These are phyloP conservation scores for Stichodactyla mertensii DNA, from an alignment of 64 coral and sea anemone species.

Conservation along the genomic window DNA sequence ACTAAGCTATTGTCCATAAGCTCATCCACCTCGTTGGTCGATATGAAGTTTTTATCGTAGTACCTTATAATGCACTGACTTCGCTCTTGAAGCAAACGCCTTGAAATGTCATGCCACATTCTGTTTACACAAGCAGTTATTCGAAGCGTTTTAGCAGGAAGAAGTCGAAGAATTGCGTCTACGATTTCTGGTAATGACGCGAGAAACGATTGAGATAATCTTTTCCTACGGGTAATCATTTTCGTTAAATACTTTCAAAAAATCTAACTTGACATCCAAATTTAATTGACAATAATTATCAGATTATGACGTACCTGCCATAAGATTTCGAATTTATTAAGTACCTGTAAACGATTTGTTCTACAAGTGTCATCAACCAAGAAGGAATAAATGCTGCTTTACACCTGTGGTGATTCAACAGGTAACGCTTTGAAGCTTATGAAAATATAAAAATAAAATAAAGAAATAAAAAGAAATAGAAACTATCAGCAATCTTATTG, in stretches of 20 bases:
- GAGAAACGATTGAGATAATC: slow-evolving; percentile 28
- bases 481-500: neutral
- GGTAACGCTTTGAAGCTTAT: neutral
- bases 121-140: slow-evolving; percentile 58
- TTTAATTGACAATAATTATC: neutral
- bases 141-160: slow-evolving; percentile 72
- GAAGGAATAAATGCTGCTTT: neutral
- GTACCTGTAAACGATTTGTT: neutral
- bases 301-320: slow-evolving; percentile 6
- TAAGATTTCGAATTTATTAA: neutral
- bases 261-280: neutral
- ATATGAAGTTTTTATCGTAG: slow-evolving; percentile 61
- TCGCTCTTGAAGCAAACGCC: slow-evolving; percentile 49
- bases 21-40: slow-evolving; percentile 42
- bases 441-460: too few species aligned
- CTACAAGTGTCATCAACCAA: neutral
- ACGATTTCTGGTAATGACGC: slow-evolving; percentile 75
- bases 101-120: slow-evolving; percentile 68
- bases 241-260: slow-evolving; percentile 2
- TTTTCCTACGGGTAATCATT: neutral
- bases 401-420: neutral
- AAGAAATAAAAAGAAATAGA: neutral
- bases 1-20: slow-evolving; percentile 48
- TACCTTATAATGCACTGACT: slow-evolving; percentile 46
- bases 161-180: slow-evolving; percentile 55